These are phyloP conservation scores for Morus bassanus DNA, from an alignment of 2,797 vertebrate species.

Conservation along the genomic window DNA sequence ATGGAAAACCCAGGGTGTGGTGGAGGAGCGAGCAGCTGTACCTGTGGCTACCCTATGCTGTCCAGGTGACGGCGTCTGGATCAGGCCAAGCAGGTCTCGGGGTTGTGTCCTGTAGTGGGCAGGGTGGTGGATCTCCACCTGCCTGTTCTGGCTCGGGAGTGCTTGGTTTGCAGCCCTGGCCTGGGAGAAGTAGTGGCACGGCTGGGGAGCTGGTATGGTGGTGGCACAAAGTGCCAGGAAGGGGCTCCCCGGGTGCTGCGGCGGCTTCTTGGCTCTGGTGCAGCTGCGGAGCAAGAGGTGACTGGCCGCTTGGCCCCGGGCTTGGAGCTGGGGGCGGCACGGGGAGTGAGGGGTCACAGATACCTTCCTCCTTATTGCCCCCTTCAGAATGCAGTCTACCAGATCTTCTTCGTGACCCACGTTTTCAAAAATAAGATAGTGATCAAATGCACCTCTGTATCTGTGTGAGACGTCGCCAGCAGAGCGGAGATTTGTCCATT, in stretches of 20 bases:
- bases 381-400: background rate
- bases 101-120: fast-evolving
- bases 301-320: background rate
- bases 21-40: background rate
- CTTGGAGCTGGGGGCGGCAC: background rate
- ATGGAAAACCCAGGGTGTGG: background rate
- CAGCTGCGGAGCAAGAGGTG: background rate
- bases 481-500: background rate
- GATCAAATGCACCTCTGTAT: fast-evolving
- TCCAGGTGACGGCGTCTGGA: background rate
- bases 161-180: background rate
- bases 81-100: background rate
- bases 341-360: no score
- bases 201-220: background rate
- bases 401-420: no score
- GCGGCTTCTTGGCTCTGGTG: background rate
- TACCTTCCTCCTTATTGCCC: background rate
- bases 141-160: background rate
- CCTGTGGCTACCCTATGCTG: fast-evolving
- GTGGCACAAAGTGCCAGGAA: background rate
- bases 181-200: fast-evolving
- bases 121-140: background rate
- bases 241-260: background rate
- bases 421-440: background rate
- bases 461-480: background rate